Conservation (phyloP, 2,113 vertebrate species). For the Psittacula cyanocephala region DNA sequence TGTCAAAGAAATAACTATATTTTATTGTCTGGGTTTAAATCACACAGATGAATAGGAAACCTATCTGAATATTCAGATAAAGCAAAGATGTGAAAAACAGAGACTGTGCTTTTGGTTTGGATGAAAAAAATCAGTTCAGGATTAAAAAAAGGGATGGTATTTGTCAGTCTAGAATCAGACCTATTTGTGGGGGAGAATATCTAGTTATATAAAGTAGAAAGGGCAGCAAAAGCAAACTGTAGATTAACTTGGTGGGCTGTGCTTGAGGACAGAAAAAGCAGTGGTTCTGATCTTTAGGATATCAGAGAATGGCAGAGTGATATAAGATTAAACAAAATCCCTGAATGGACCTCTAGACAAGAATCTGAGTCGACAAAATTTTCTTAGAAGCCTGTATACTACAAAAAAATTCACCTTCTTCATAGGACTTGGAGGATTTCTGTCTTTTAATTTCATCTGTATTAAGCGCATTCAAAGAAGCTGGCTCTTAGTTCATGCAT, state of each 20-base stretch:
- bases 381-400: neutral
- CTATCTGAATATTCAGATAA: neutral
- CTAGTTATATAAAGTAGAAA: neutral
- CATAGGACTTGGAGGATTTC: neutral
- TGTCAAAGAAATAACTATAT: neutral
- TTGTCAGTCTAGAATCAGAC: neutral
- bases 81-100: neutral
- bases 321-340: neutral
- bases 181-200: neutral
- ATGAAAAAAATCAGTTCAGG: neutral
- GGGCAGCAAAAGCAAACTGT: neutral
- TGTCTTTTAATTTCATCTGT: neutral
- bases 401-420: neutral
- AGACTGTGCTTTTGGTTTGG: neutral
- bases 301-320: neutral
- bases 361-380: neutral
- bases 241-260: neutral
- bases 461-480: neutral
- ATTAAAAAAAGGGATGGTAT: neutral
- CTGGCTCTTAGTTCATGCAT: neutral
- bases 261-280: neutral
- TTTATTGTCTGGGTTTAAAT: neutral
- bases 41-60: neutral
- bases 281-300: neutral
- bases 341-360: neutral